A percentile compares a stretch with the other conserved stretches of the same genome.
These are phyloP conservation scores for Charina bottae DNA, from an alignment of 2,113 vertebrate species.

Conservation along the genomic window DNA sequence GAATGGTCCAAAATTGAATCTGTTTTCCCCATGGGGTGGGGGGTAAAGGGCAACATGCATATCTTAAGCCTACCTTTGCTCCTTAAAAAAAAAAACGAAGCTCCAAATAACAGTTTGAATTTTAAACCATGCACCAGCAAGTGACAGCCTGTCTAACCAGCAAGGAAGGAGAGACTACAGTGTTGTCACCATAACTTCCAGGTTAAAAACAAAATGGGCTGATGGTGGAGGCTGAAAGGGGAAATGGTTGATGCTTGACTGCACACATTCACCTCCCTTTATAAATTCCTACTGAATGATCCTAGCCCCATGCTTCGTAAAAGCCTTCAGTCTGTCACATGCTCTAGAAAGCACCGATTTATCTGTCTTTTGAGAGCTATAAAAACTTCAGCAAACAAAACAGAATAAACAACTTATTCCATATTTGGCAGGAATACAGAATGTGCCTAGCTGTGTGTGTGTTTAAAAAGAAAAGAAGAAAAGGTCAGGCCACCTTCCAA, in stretches of 20 bases:
- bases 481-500: neutral
- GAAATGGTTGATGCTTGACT: neutral
- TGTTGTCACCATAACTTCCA: no score
- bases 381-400: slow-evolving; percentile 13
- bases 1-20: no score
- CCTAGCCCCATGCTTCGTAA: neutral
- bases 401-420: neutral
- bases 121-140: no score
- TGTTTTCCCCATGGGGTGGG: no score
- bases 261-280: neutral
- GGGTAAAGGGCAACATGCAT: no score
- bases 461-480: neutral
- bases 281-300: neutral
- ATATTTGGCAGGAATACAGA: slow-evolving; percentile 23
- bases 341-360: neutral
- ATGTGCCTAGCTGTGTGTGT: neutral
- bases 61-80: no score
- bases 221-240: neutral
- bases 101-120: no score
- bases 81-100: no score
- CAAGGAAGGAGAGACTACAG: no score
- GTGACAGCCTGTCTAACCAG: no score
- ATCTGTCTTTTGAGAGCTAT: neutral
- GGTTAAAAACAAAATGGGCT: no score
- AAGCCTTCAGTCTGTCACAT: neutral